phyloP scores from a whole-genome alignment of 2,888 invertebrate species.

The Acronicta alni region DNA sequence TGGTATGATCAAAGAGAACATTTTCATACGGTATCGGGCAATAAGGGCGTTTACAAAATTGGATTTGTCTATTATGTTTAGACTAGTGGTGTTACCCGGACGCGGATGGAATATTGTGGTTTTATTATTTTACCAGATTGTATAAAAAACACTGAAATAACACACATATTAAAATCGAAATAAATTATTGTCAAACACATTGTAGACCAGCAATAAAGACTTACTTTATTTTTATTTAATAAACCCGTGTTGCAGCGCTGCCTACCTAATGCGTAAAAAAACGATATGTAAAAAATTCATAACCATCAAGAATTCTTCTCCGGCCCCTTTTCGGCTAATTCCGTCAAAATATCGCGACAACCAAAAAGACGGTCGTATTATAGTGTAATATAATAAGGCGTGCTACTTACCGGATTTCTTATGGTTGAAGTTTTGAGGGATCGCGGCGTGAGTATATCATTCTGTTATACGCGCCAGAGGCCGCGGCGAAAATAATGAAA shows the following conservation, averaged over 20 bases:
- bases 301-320: not conserved
- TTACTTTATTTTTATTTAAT: no score
- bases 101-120: slow-evolving; percentile 3
- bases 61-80: slow-evolving; percentile 65
- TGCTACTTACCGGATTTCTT: slow-evolving; percentile 74
- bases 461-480: slow-evolving; percentile 40
- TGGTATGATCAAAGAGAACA: slow-evolving; percentile 49
- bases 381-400: slow-evolving; percentile 48
- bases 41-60: slow-evolving; percentile 71
- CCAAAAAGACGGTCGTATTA: slow-evolving; percentile 55
- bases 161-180: no score
- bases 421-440: slow-evolving; percentile 66
- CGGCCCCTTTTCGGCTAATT: slow-evolving; percentile 3
- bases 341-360: slow-evolving; percentile 27
- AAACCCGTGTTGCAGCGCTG: no score
- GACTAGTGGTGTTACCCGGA: slow-evolving; percentile 14
- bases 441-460: slow-evolving; percentile 37
- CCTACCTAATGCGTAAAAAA: no score
- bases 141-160: no score
- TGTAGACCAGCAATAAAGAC: no score
- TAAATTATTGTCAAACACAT: no score
- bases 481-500: slow-evolving; percentile 5
- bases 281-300: not conserved
- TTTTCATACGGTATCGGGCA: slow-evolving; percentile 63
- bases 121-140: no score